phyloP scores from a whole-genome alignment of 2,888 invertebrate genomes.

The Rhyacophila evoluta region DNA sequence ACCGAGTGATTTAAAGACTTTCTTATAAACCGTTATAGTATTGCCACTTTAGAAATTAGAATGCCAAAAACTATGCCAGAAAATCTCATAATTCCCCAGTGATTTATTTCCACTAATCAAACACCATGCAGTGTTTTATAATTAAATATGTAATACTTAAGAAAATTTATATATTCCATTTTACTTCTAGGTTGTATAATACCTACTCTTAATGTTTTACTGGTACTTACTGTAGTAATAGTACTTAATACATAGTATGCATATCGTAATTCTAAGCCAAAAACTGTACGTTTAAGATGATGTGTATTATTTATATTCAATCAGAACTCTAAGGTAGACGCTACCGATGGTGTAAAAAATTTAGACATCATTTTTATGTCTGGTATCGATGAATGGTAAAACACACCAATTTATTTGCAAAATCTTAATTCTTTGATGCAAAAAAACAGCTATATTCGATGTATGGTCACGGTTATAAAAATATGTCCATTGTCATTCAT shows the following conservation, averaged over 20 bases:
- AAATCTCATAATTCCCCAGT: not conserved
- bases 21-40: not conserved
- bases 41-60: not conserved
- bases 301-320: no score
- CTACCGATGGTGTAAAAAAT: no score
- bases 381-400: no score
- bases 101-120: not conserved
- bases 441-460: no score
- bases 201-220: not conserved
- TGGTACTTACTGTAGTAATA: not conserved
- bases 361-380: no score
- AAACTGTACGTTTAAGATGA: not conserved
- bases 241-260: not conserved
- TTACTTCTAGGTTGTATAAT: not conserved
- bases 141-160: not conserved
- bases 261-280: constrained; percentile 10
- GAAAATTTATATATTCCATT: not conserved
- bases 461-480: no score
- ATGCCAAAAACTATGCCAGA: constrained; percentile 3
- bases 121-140: not conserved
- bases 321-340: no score
- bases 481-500: no score
- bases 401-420: no score
- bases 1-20: not conserved
- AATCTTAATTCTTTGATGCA: no score